phyloP scores from a whole-genome alignment of 1,140 invertebrate species.

The Conopomorpha cramerella region DNA sequence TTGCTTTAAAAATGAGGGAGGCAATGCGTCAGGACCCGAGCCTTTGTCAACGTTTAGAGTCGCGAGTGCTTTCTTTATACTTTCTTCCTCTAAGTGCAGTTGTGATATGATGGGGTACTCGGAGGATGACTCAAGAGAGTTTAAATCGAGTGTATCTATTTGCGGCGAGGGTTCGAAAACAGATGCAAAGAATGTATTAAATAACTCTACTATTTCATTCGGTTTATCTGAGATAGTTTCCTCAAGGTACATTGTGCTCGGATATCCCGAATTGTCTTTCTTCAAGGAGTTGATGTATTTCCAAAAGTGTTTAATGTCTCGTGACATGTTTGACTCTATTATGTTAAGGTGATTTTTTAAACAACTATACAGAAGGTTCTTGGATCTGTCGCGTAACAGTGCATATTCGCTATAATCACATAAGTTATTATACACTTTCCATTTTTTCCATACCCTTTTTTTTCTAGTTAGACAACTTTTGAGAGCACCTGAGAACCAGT shows the following conservation, averaged over 20 bases:
- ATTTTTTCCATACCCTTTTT: constrained; percentile 1
- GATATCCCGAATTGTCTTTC: background rate
- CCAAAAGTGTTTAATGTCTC: constrained; percentile 2
- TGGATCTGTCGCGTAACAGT: background rate
- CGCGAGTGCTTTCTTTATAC: background rate
- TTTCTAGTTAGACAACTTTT: background rate
- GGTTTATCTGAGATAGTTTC: background rate
- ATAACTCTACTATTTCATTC: background rate
- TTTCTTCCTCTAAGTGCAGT: background rate
- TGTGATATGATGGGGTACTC: too few species aligned
- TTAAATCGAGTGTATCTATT: background rate
- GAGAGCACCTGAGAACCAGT: constrained; percentile 3
- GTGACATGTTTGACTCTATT: background rate
- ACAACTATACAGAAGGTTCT: background rate
- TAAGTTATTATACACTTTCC: background rate
- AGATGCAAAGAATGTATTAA: background rate
- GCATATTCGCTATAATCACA: constrained; percentile 3
- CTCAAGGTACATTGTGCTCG: background rate
- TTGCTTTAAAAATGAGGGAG: background rate
- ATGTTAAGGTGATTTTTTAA: background rate
- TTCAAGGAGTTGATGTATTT: background rate
- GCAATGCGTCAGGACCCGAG: background rate
- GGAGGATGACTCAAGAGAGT: too few species aligned
- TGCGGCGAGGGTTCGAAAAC: background rate
- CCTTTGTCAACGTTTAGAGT: background rate